These are phyloP conservation scores for Colaptes auratus DNA, from an alignment of 2,113 vertebrate species.

Conservation along the genomic window DNA sequence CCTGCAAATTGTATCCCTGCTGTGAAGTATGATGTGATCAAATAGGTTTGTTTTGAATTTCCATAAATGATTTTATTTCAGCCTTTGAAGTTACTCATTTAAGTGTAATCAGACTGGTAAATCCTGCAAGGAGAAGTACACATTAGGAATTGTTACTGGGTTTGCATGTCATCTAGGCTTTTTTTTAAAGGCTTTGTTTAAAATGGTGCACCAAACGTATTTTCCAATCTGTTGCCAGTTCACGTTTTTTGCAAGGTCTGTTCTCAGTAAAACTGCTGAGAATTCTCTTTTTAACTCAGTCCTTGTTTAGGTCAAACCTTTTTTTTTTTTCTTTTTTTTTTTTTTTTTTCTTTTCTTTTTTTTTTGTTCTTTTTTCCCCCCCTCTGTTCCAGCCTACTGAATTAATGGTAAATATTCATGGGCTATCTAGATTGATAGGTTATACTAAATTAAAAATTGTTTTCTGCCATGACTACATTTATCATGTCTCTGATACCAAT, in stretches of 20 bases:
- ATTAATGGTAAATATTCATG: slow-evolving; percentile 77
- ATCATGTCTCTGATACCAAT: slow-evolving; percentile 66
- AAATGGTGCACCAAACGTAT: not conserved
- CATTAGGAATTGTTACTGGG: not conserved
- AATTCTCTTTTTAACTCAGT: slow-evolving; percentile 22
- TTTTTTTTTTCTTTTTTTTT: not conserved
- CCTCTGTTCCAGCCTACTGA: slow-evolving; percentile 30
- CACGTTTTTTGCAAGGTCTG: not conserved
- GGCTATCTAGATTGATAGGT: slow-evolving; percentile 74
- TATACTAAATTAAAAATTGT: slow-evolving; percentile 78
- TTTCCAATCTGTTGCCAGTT: not conserved
- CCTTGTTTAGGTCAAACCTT: slow-evolving; percentile 49
- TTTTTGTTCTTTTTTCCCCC: not conserved
- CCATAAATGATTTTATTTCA: slow-evolving; percentile 46
- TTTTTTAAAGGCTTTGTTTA: not conserved
- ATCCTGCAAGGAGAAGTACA: not conserved
- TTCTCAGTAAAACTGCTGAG: slow-evolving; percentile 20
- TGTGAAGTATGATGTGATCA: slow-evolving; percentile 66
- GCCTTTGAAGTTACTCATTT: slow-evolving; percentile 25
- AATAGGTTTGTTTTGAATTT: slow-evolving; percentile 60
- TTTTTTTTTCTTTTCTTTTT: not conserved
- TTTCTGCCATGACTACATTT: slow-evolving; percentile 76
- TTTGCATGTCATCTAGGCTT: not conserved
- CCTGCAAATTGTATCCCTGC: slow-evolving; percentile 55
- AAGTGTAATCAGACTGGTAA: slow-evolving; percentile 9